Conservation (phyloP, 2,888 invertebrate genomes). For the Quadroppia sp. region DNA sequence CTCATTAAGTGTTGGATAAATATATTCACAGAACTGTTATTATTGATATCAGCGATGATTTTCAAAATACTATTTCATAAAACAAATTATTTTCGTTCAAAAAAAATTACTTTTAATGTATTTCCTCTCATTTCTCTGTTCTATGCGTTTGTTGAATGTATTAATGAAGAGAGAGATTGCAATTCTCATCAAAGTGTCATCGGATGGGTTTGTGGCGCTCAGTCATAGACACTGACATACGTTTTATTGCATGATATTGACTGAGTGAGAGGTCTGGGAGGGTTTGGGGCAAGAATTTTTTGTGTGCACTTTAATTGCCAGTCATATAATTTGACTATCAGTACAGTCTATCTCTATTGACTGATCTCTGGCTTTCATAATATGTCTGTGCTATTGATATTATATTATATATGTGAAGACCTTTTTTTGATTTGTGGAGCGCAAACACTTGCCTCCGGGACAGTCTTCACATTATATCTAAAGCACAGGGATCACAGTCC, state of each 20-base stretch:
- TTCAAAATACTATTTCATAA: background rate
- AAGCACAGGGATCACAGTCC: background rate
- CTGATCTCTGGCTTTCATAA: background rate
- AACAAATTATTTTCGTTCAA: too few relatives aligned
- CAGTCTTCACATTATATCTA: background rate
- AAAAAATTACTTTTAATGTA: background rate
- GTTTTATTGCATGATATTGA: background rate
- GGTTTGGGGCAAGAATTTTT: background rate
- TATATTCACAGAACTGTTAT: background rate
- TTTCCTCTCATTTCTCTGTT: background rate
- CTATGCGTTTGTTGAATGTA: background rate
- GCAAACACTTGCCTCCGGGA: constrained; percentile 9
- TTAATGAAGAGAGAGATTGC: background rate
- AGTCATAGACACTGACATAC: background rate
- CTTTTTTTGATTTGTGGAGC: constrained; percentile 22
- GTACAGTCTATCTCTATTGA: background rate
- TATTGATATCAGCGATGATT: background rate
- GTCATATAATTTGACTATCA: constrained; percentile 31
- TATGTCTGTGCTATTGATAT: constrained; percentile 4
- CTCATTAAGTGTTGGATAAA: background rate
- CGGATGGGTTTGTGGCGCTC: background rate
- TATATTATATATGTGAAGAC: background rate
- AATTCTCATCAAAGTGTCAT: constrained; percentile 28
- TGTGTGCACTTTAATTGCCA: constrained; percentile 6
- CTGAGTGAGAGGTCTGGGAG: background rate